Evolutionary conservation across 2,113 vertebrate species (phyloP), one percentile per base, ranked within the genome.

Genomic region (Aptenodytes patagonicus): DNA sequence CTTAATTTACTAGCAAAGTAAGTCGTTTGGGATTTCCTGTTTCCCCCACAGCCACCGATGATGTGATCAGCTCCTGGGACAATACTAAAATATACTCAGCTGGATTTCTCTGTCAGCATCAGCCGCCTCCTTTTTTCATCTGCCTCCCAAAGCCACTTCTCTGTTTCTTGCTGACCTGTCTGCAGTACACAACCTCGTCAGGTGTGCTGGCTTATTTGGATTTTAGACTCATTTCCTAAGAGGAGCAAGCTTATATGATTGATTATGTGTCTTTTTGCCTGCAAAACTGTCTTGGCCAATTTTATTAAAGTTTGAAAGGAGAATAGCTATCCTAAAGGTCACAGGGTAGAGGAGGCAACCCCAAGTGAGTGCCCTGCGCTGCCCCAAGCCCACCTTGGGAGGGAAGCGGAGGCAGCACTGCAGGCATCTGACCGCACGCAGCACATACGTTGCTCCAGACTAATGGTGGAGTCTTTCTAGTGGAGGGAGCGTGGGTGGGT

Each of bases 311-410:
- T 88, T 57, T 52, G 44, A 40, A 77, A 81, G 42, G 60, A 73
- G 36, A 92, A 26, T 0, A 78, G 34, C 28, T 66, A 7, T 70
- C 36, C 40, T 55, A 15, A 54, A 54, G 44, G 32, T 81, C 61
- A 24, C 46, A 34, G 40, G 28, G 32, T 55, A 72, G 40, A 83
- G 90, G 34, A 83, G 36, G 58, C 34, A 36, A 34, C 40, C 36
- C 52, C 16, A 57, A 3, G 18, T 9, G 38, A 62, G 34, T 0
- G 0, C 21, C 18, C 15, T 83, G 7, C 1, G 0, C 57, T 72
- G 89, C 19, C 49, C 34, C 38, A 42, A 4, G 44, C 16, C 9
- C 24, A 12, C 36, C 40, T 13, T 15, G 58, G 49, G 47, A 49
- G 40, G 51, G 42, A 38, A 69, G 55, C 2, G 3, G 70, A 42